Evolutionary conservation across 1,140 invertebrate species (phyloP), one percentile per base, ranked within the genome.

Genomic region (Brachystomella parvula): DNA sequence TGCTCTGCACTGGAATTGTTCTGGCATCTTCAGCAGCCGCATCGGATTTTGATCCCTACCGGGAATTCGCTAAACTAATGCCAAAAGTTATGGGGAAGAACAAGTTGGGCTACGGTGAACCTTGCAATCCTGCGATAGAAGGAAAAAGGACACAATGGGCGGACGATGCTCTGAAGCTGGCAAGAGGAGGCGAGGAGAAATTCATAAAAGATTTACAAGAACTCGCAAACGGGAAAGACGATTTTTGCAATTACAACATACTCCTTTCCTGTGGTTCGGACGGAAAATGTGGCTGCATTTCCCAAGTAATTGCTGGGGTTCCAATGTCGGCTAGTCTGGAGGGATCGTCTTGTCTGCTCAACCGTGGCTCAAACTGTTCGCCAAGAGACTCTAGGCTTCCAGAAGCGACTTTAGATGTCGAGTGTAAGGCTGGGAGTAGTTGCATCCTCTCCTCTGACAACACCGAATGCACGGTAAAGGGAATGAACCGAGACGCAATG

Each of bases 171-270:
- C n/a, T n/a, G n/a, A n/a, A n/a, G n/a, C n/a, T n/a, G n/a, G n/a
- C n/a, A n/a, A n/a, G n/a, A n/a, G n/a, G n/a, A n/a, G n/a, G n/a
- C n/a, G n/a, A n/a, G n/a, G n/a, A n/a, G n/a, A n/a, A n/a, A n/a
- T n/a, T n/a, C n/a, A n/a, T n/a, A n/a, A n/a, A n/a, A n/a, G n/a
- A n/a, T n/a, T n/a, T n/a, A n/a, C n/a, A n/a, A n/a, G n/a, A n/a
- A n/a, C n/a, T n/a, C n/a, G n/a, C n/a, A n/a, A n/a, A n/a, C n/a
- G n/a, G n/a, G n/a, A n/a, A n/a, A n/a, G 49, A 24, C 9, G 30
- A 60, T 29, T 60, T 32, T 29, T 60, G 58, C 58, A 60, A 60
- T 29, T 60, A 15, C 58, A 15, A 28, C 3, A 30, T 30, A 29
- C 15, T 30, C 24, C 58, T 60, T 6, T 29, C 15, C 6, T 60